phyloP scores from a whole-genome alignment of 2,113 vertebrate species.

The Ptychochromis oligacanthus region DNA sequence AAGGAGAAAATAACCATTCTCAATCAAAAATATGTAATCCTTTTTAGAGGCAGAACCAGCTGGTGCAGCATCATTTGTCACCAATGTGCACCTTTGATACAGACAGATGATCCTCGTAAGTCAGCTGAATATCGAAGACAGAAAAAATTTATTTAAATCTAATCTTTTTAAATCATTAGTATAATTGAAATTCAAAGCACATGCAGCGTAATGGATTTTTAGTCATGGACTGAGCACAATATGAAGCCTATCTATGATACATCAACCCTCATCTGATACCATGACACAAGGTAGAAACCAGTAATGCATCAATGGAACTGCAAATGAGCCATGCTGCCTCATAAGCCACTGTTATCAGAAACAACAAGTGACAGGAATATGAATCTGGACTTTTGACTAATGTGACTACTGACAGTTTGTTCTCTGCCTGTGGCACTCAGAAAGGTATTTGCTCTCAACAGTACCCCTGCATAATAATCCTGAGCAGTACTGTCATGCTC shows the following conservation, averaged over 20 bases:
- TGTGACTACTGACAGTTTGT: slow-evolving; percentile 44
- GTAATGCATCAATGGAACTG: slow-evolving; percentile 50
- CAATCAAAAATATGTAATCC: slow-evolving; percentile 50
- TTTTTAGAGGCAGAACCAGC: slow-evolving; percentile 48
- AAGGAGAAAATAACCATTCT: slow-evolving; percentile 53
- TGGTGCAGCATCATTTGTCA: slow-evolving; percentile 43
- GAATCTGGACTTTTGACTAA: slow-evolving; percentile 62
- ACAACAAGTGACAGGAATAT: slow-evolving; percentile 64
- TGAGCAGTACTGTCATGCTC: background rate
- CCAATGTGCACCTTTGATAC: slow-evolving; percentile 38
- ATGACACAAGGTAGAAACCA: slow-evolving; percentile 59
- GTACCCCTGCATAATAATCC: slow-evolving; percentile 46
- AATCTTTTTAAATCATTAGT: slow-evolving; percentile 49
- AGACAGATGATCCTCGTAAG: slow-evolving; percentile 43
- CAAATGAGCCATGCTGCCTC: slow-evolving; percentile 50
- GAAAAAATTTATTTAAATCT: slow-evolving; percentile 30
- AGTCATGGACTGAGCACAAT: slow-evolving; percentile 34
- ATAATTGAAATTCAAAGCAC: slow-evolving; percentile 52
- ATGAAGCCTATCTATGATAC: slow-evolving; percentile 42
- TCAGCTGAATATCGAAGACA: slow-evolving; percentile 34
- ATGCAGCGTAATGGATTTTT: slow-evolving; percentile 44
- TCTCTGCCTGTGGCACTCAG: slow-evolving; percentile 50
- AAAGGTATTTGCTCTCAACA: slow-evolving; percentile 50
- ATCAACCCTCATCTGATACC: slow-evolving; percentile 52
- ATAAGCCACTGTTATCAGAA: slow-evolving; percentile 61